These are phyloP conservation scores for Aplidium turbinatum DNA, from an alignment of 23 tunicate species.

Conservation along the genomic window DNA sequence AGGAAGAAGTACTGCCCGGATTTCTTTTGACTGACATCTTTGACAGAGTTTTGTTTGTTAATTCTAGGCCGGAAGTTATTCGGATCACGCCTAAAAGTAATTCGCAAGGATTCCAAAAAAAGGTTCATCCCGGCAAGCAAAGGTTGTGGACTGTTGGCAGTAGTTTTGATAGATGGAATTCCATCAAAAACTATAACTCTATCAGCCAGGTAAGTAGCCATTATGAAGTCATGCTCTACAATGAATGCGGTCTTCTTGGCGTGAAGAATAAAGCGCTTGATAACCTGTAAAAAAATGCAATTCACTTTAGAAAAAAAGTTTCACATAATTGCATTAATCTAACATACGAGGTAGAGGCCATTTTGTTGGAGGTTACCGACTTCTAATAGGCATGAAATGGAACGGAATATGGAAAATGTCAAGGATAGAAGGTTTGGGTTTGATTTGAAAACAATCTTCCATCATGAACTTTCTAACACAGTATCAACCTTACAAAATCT, in stretches of 20 bases:
- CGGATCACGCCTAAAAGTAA: slow-evolving; percentile 96
- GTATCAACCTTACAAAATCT: too few relatives aligned
- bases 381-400: too few relatives aligned
- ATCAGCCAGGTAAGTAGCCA: slow-evolving; percentile 97
- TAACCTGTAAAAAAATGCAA: slow-evolving; percentile 49
- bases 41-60: slow-evolving; percentile 79
- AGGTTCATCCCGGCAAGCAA: slow-evolving; percentile 86
- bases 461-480: too few relatives aligned
- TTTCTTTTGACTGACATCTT: slow-evolving; percentile 73
- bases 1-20: slow-evolving; percentile 92
- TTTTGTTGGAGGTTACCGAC: too few relatives aligned
- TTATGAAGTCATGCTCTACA: slow-evolving; percentile 98
- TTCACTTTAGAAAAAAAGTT: neutral
- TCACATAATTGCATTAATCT: too few relatives aligned
- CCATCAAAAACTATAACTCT: slow-evolving; percentile 93
- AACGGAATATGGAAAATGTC: too few relatives aligned
- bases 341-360: too few relatives aligned
- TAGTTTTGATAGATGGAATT: slow-evolving; percentile 75
- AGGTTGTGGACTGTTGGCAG: slow-evolving; percentile 74
- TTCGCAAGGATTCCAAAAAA: slow-evolving; percentile 75
- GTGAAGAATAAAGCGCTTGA: slow-evolving; percentile 87
- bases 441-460: too few relatives aligned
- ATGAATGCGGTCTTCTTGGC: slow-evolving; percentile 97
- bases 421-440: too few relatives aligned
- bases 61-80: slow-evolving; percentile 88